These are phyloP conservation scores for Sycophaga agraensis DNA, from an alignment of 1,140 invertebrate genomes.

Conservation along the genomic window DNA sequence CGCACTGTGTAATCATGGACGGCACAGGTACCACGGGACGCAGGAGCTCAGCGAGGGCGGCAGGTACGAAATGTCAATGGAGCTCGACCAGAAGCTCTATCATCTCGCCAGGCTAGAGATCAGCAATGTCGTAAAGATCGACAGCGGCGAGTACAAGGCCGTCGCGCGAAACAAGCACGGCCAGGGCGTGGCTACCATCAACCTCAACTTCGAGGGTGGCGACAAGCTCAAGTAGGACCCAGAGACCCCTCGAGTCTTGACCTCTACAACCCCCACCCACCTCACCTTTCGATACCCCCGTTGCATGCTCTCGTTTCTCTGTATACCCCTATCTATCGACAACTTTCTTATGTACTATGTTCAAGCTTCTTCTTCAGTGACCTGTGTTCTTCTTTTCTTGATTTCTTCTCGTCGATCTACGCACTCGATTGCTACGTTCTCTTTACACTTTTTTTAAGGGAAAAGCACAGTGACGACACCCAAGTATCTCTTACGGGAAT, in stretches of 20 bases:
- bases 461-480: too few species aligned
- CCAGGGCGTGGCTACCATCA: conserved; percentile 90
- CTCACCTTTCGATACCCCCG: background rate
- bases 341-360: conserved; percentile 6
- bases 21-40: conserved; percentile 78
- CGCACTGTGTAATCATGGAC: conserved; percentile 2
- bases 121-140: conserved; percentile 75
- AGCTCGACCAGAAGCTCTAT: conserved; percentile 84
- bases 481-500: too few species aligned
- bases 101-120: conserved; percentile 86
- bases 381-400: background rate
- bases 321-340: background rate
- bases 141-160: conserved; percentile 92
- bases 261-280: too few species aligned
- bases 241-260: too few species aligned
- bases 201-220: conserved; percentile 90
- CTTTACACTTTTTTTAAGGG: background rate
- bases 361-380: conserved; percentile 30
- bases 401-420: conserved; percentile 7
- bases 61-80: conserved; percentile 76
- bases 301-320: conserved; percentile 11
- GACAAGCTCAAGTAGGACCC: conserved; percentile 80
- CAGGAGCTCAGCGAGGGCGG: conserved; percentile 75
- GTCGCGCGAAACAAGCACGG: conserved; percentile 90
- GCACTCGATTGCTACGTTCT: background rate